Evolutionary conservation across 2,888 invertebrate genomes (phyloP), one percentile per base, ranked within the genome.

Genomic region (Orchesellides sinensis): DNA sequence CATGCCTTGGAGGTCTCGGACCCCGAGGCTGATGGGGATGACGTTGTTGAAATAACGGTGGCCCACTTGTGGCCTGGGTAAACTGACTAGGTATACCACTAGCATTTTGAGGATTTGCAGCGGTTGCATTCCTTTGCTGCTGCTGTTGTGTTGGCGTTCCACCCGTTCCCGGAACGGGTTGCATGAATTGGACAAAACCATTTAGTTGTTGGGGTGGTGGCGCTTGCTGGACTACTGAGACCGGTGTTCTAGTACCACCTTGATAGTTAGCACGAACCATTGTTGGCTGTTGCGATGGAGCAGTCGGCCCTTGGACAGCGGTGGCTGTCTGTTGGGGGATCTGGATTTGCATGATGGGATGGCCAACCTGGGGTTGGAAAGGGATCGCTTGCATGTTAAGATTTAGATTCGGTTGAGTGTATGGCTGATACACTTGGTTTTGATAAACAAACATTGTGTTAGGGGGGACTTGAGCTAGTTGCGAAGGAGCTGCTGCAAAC

Each of bases 381-480:
- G 87, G 83, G 49, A 87, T 84, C 45, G 86, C 84, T 77, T 81
- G 85, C 74, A 85, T 84, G 77, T 84, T 87, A 70, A 86, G 82
- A 85, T 86, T 86, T 79, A 86, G 54, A 72, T 86, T 86, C 66
- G 85, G 84, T 40, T 73, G 82, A 59, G 83, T 83, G 81, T 85
- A 86, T 17, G 87, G 85, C 77, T 87, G 88, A 70, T 87, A 87
- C 84, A 88, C 84, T 74, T 87, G 87, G 70, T 86, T 87, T 83
- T 85, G 86, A 79, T 88, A 88, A 61, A 88, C 84, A 69, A 88
- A 86, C 87, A 88, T 87, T 47, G 80, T 73, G 61, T 87, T 87
- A 59, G 85, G 86, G 78, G 87, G 86, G 74, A 87, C 85, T 87
- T 88, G 88, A 86, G 87, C 88, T 80, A 88, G 69, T 85, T 87